These are phyloP conservation scores for Empis stercorea DNA, from an alignment of 2,888 invertebrate genomes.

Conservation along the genomic window DNA sequence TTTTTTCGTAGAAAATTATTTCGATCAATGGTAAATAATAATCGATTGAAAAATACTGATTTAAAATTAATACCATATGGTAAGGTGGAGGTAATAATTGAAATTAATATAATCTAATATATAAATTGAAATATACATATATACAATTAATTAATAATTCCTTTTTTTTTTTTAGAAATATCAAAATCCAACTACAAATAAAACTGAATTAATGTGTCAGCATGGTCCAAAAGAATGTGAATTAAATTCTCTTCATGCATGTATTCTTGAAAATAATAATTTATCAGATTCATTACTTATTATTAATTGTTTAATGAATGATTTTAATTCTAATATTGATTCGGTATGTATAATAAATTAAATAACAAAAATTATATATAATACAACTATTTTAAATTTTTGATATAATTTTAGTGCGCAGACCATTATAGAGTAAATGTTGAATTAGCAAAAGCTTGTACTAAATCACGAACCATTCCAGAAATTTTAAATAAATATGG, in stretches of 20 bases:
- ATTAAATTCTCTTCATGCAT: conserved; percentile 31
- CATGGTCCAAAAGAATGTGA: conserved; percentile 30
- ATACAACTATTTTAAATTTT: too few relatives aligned
- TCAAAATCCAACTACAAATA: conserved; percentile 16
- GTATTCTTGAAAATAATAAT: conserved; percentile 26
- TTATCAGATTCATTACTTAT: conserved; percentile 21
- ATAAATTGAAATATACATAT: neutral
- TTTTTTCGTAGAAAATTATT: conserved; percentile 25
- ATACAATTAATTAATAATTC: neutral
- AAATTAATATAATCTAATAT: too few relatives aligned
- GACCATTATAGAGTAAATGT: conserved; percentile 19
- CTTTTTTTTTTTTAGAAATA: conserved; percentile 12
- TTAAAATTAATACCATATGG: conserved; percentile 31
- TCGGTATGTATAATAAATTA: conserved; percentile 10
- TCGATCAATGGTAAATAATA: conserved; percentile 20
- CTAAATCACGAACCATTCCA: conserved; percentile 15
- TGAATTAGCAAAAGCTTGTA: conserved; percentile 21
- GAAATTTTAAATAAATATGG: conserved; percentile 29
- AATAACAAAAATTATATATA: neutral
- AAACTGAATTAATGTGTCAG: conserved; percentile 24
- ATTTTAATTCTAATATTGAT: conserved; percentile 17
- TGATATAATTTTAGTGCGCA: conserved; percentile 19
- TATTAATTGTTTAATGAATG: conserved; percentile 26
- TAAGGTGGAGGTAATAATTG: conserved; percentile 28
- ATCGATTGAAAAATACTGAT: conserved; percentile 21